A percentile compares a stretch with the other conserved stretches of the same genome.
Evolutionary conservation across 2,797 vertebrate species (phyloP).

Genomic region (Onychomys torridus): DNA sequence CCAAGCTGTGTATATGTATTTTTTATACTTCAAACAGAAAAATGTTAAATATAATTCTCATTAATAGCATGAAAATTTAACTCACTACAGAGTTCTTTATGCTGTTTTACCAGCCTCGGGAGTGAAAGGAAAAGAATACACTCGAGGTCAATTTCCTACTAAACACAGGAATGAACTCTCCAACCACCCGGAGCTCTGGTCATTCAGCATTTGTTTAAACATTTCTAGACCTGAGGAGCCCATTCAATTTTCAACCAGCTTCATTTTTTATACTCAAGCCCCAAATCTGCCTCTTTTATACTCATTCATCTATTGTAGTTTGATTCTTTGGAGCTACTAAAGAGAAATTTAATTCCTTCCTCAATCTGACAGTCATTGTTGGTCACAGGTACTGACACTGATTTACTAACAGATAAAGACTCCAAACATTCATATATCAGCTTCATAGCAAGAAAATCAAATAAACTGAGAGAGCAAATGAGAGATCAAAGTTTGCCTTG

Average conservation of each 20-base stretch:
- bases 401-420: conserved; percentile 11
- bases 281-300: conserved; percentile 6
- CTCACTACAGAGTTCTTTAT: background rate
- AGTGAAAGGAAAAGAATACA: conserved; percentile 16
- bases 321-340: background rate
- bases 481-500: background rate
- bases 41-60: background rate
- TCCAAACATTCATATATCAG: background rate
- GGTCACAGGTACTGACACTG: background rate
- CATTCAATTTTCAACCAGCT: conserved; percentile 23
- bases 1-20: conserved; percentile 6
- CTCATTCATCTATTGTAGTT: conserved; percentile 1
- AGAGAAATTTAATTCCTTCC: conserved; percentile 62
- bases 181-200: background rate
- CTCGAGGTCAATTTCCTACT: background rate
- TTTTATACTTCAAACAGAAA: background rate
- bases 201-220: conserved; percentile 51
- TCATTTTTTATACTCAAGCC: conserved; percentile 20
- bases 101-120: background rate
- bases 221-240: background rate
- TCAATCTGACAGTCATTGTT: conserved; percentile 38
- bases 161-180: conserved; percentile 46
- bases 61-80: conserved; percentile 12
- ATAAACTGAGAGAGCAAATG: background rate
- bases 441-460: conserved; percentile 16